Evolutionary conservation across 2,113 vertebrate genomes (phyloP).

Genomic region (Phrynosoma platyrhinos): DNA sequence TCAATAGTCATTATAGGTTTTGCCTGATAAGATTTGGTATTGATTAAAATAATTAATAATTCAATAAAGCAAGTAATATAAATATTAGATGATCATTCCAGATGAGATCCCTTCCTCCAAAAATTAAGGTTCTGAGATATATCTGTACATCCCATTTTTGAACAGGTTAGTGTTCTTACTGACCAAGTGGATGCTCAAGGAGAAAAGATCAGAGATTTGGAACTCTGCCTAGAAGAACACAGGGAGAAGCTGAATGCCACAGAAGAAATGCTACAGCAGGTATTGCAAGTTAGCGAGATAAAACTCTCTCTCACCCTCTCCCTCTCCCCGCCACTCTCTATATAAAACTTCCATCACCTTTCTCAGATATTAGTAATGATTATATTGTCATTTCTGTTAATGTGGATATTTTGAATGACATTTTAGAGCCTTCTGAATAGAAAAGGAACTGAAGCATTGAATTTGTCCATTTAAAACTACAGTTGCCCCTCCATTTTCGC

Average conservation of each 20-base stretch:
- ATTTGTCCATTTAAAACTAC: neutral
- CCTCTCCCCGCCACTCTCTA: too few relatives aligned
- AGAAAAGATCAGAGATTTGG: constrained; percentile 97
- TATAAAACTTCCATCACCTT: too few relatives aligned
- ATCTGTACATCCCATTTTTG: neutral
- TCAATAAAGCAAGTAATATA: neutral
- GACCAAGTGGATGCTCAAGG: constrained; percentile 98
- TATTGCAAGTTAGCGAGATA: constrained; percentile 52
- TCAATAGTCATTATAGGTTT: neutral
- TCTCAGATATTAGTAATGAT: neutral
- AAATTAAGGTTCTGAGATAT: rapidly evolving
- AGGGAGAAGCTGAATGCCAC: constrained; percentile 95
- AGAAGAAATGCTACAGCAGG: constrained; percentile 97
- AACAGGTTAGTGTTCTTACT: constrained; percentile 95
- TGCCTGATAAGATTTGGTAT: neutral
- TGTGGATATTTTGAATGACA: neutral
- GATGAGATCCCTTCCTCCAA: rapidly evolving
- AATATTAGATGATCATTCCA: neutral
- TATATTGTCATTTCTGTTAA: neutral
- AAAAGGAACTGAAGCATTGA: neutral
- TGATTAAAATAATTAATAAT: neutral
- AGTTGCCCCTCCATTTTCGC: too few relatives aligned
- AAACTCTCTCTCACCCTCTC: too few relatives aligned
- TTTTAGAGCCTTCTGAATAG: neutral
- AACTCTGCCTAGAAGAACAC: constrained; percentile 95